Evolutionary conservation across 2,113 vertebrate genomes (phyloP), one percentile per base, ranked within the genome.

Genomic region (Ophthalmolycus amberensis): DNA sequence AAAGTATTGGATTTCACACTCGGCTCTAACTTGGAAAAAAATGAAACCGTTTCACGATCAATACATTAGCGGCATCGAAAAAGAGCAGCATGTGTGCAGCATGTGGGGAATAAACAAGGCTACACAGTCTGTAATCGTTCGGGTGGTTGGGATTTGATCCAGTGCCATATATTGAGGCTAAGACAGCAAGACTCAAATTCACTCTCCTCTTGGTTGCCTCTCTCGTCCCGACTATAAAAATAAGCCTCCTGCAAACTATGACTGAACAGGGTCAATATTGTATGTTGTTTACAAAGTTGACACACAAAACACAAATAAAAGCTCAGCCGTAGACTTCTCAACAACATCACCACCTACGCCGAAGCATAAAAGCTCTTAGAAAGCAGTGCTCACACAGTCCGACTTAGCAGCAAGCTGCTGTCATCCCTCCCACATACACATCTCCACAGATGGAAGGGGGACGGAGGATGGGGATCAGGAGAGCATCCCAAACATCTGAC

Each of bases 261-360:
- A 12, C 54, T 27, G 46, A 5, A 42, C 70, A 59, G 38, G 34
- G 6, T 75, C 87, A 66, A 37, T 22, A 22, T 18, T 37, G 37
- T 27, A 29, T 59, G 46, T 62, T 64, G 54, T 71, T 82, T 34
- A 58, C 25, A 32, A 66, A 67, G 44, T 44, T 69, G 37, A 64
- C 50, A 63, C 77, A 80, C 59, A 38, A 67, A 48, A 34, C 27
- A 40, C 46, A 72, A 73, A 75, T 59, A 84, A 69, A 77, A 82
- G 40, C 44, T 64, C 58, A 27, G 65, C 27, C 63, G 62, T 73
- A 72, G 79, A 73, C 29, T 58, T 71, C 62, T 82, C 52, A 40
- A 50, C 64, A 64, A 71, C 63, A 86, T 48, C 27, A n/a, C 81
- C 72, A 77, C 59, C 85, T 42, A 82, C 82, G 86, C 79, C 27